Evolutionary conservation across 2,113 vertebrate species (phyloP).

Genomic region (Oriolus oriolus): DNA sequence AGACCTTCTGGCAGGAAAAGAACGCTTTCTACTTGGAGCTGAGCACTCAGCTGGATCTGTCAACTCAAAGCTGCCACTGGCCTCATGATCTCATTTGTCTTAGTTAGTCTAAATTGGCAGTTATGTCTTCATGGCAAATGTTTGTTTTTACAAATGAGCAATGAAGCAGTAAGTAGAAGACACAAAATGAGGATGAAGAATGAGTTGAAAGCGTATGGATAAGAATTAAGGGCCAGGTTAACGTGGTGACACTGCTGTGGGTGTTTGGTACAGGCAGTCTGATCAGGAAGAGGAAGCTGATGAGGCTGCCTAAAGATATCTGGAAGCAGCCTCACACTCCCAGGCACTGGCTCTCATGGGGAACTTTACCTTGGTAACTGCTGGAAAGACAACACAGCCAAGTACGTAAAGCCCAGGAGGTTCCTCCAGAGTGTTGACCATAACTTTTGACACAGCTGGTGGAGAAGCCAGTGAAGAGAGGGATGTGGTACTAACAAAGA

Average conservation of each 20-base stretch:
- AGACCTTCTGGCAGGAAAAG: constrained; percentile 75
- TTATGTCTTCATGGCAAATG: constrained; percentile 77
- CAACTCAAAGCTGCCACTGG: constrained; percentile 69
- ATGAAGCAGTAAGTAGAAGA: constrained; percentile 58
- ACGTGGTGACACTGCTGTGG: neutral
- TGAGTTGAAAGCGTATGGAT: neutral
- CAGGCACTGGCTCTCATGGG: neutral
- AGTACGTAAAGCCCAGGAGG: neutral
- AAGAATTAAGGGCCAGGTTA: neutral
- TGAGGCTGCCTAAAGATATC: neutral
- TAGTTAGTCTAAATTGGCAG: constrained; percentile 81
- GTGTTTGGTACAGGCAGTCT: neutral
- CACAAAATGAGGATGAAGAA: neutral
- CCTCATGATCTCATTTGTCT: constrained; percentile 82
- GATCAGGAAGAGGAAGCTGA: neutral
- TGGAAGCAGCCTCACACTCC: neutral
- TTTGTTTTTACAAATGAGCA: constrained; percentile 79
- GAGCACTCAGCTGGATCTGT: constrained; percentile 71
- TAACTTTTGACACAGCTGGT: neutral
- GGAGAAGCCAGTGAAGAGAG: neutral
- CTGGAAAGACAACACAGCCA: neutral
- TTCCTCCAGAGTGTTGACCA: neutral
- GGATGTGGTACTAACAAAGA: accelerated
- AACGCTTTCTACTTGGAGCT: constrained; percentile 63
- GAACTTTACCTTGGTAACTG: neutral